A percentile compares a stretch with the other conserved stretches of the same genome.
These are phyloP conservation scores for Bugulina stolonifera DNA, from an alignment of 2,888 invertebrate species.

Conservation along the genomic window DNA sequence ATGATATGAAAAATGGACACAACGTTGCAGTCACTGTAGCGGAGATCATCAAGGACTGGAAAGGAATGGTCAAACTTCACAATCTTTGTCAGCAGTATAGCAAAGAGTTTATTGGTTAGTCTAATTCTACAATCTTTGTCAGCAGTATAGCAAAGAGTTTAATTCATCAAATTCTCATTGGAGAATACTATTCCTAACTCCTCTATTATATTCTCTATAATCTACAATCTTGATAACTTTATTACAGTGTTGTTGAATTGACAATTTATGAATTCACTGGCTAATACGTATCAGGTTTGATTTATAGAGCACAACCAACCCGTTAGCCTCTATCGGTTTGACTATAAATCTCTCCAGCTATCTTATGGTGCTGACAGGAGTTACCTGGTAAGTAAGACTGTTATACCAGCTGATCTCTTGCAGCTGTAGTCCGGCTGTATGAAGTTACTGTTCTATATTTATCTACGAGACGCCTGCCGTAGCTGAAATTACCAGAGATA, in stretches of 20 bases:
- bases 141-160: constrained; percentile 74
- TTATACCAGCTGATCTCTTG: too few relatives aligned
- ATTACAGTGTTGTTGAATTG: too few relatives aligned
- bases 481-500: too few relatives aligned
- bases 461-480: too few relatives aligned
- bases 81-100: constrained; percentile 76
- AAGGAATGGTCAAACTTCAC: constrained; percentile 82
- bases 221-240: too few relatives aligned
- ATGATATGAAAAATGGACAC: neutral
- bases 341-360: constrained; percentile 78
- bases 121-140: constrained; percentile 65
- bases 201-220: too few relatives aligned
- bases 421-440: too few relatives aligned
- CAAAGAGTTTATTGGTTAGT: constrained; percentile 65
- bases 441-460: too few relatives aligned
- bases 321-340: neutral
- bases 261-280: too few relatives aligned
- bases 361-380: constrained; percentile 81
- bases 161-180: too few relatives aligned
- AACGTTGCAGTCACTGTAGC: constrained; percentile 56
- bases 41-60: constrained; percentile 84
- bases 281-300: too few relatives aligned
- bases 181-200: too few relatives aligned
- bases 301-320: constrained; percentile 27
- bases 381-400: constrained; percentile 64